Conservation (phyloP, 2,113 vertebrate species). For the Lates calcarifer region DNA sequence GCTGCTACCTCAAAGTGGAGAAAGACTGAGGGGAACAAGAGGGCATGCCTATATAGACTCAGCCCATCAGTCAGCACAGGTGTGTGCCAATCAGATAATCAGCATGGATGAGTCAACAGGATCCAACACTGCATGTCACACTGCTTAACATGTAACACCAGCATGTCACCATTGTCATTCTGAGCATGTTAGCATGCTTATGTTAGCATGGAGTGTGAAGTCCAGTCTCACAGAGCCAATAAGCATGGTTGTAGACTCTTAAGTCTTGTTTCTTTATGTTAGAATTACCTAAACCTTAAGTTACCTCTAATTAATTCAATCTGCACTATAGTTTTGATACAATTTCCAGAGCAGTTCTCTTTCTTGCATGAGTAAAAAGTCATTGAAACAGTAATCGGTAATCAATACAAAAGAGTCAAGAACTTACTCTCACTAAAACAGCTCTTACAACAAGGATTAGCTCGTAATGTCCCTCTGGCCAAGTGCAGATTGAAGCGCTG, state of each 20-base stretch:
- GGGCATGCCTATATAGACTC: too few species aligned
- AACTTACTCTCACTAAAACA: too few species aligned
- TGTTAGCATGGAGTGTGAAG: neutral
- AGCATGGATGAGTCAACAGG: too few species aligned
- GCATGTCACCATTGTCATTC: neutral
- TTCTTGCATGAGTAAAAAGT: neutral
- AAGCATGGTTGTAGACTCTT: neutral
- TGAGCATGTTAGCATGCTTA: neutral
- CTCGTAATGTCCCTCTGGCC: neutral
- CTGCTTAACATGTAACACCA: neutral
- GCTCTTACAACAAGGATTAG: slow-evolving; percentile 42
- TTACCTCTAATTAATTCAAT: neutral
- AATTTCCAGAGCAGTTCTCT: neutral
- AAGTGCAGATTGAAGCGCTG: slow-evolving; percentile 33
- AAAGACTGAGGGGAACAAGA: too few species aligned
- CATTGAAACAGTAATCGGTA: neutral
- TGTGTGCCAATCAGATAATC: neutral
- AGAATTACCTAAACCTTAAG: neutral
- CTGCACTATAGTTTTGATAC: neutral
- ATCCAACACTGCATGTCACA: too few species aligned
- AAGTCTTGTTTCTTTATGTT: too few species aligned
- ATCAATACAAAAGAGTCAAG: neutral
- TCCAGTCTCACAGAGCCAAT: neutral
- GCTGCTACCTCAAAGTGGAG: too few species aligned
- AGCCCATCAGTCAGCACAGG: neutral